Evolutionary conservation across 2,888 invertebrate species (phyloP).

Genomic region (Germaria angustata): DNA sequence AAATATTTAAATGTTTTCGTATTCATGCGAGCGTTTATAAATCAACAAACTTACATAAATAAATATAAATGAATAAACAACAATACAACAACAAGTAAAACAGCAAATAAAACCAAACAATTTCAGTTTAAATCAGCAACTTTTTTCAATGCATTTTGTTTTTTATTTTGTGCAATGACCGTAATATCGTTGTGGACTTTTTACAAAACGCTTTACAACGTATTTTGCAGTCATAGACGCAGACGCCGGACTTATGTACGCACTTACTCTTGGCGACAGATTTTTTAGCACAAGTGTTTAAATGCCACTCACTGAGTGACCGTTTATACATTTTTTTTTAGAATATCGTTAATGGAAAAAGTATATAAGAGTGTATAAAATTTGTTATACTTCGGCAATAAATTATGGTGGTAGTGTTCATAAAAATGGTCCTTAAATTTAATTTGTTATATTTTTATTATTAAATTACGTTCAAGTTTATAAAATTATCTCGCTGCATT

Average conservation of each 20-base stretch:
- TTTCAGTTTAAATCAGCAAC: slow-evolving; percentile 54
- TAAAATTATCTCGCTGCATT: too few relatives aligned
- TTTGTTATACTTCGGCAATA: too few relatives aligned
- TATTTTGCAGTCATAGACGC: background rate
- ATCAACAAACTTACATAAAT: slow-evolving; percentile 28
- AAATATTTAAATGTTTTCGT: slow-evolving; percentile 48
- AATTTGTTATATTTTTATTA: too few relatives aligned
- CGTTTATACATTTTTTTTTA: too few relatives aligned
- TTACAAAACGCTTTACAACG: slow-evolving; percentile 9
- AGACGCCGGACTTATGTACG: background rate
- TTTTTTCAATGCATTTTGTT: slow-evolving; percentile 3
- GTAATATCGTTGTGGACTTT: slow-evolving; percentile 67
- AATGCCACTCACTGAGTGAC: too few relatives aligned
- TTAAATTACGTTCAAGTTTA: too few relatives aligned
- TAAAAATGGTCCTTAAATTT: too few relatives aligned
- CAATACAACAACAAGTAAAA: background rate
- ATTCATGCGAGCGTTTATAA: slow-evolving; percentile 34
- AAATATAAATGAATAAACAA: slow-evolving; percentile 33
- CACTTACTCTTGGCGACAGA: slow-evolving; percentile 10
- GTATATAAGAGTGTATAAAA: too few relatives aligned
- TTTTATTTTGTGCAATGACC: slow-evolving; percentile 66
- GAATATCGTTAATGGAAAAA: too few relatives aligned
- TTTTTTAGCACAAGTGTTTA: background rate
- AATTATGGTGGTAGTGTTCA: too few relatives aligned
- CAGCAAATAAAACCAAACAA: slow-evolving; percentile 35